Evolutionary conservation across 1,140 invertebrate species (phyloP).

Genomic region (Drosophila nigrodunni): DNA sequence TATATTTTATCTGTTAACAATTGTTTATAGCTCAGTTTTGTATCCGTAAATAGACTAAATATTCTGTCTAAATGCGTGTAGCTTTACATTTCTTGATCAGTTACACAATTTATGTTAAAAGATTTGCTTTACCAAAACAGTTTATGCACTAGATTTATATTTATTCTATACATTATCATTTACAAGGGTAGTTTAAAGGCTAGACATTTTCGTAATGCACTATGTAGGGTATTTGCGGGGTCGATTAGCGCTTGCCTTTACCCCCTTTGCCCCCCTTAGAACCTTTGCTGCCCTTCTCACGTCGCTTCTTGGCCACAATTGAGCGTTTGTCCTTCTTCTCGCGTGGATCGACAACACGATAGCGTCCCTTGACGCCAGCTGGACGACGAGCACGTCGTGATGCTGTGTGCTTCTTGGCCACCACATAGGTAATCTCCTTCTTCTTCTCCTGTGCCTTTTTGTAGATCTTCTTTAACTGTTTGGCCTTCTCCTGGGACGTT

Average conservation of each 20-base stretch:
- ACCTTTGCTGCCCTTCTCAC: constrained; percentile 58
- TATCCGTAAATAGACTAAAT: background rate
- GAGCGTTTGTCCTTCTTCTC: constrained; percentile 97
- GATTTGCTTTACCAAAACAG: no score
- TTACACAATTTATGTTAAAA: no score
- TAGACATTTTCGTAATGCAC: background rate
- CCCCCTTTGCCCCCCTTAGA: constrained; percentile 35
- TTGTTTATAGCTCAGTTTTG: background rate
- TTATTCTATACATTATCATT: constrained; percentile 53
- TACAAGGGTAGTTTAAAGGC: constrained; percentile 33
- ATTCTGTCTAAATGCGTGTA: background rate
- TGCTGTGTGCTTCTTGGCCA: constrained; percentile 94
- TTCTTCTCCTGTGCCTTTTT: constrained; percentile 96
- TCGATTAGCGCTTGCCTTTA: constrained; percentile 24
- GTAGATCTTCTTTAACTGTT: constrained; percentile 96
- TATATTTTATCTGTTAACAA: background rate
- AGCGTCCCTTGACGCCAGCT: constrained; percentile 94
- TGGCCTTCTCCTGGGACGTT: constrained; percentile 95
- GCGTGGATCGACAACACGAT: constrained; percentile 96
- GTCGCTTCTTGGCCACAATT: constrained; percentile 87
- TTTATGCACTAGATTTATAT: constrained; percentile 48
- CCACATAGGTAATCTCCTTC: constrained; percentile 96
- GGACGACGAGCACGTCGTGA: constrained; percentile 92
- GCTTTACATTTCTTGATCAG: no score
- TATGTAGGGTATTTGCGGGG: background rate